A percentile compares a stretch with the other conserved stretches of the same genome.
Evolutionary conservation across 1,140 invertebrate species (phyloP).

Genomic region (Ceratitis capitata): DNA sequence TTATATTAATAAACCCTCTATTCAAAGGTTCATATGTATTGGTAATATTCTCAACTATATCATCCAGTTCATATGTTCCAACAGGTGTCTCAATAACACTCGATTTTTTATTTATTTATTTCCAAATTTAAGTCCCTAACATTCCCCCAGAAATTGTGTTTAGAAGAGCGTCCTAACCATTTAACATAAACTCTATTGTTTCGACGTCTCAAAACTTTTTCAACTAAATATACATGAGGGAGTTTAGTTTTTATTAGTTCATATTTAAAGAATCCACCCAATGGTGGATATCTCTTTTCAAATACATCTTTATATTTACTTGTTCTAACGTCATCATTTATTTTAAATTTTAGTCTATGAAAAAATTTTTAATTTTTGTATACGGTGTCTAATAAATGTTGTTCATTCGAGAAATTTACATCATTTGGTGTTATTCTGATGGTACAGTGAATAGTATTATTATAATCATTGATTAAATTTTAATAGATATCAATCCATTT

Average conservation of each 20-base stretch:
- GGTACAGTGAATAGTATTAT: too few species aligned
- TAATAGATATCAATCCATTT: too few species aligned
- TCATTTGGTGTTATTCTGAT: too few species aligned
- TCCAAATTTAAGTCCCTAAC: constrained; percentile 37
- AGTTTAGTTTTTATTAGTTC: constrained; percentile 57
- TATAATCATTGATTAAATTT: too few species aligned
- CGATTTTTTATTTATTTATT: constrained; percentile 28
- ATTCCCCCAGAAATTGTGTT: constrained; percentile 56
- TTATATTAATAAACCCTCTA: neutral
- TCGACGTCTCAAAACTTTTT: too few species aligned
- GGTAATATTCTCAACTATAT: constrained; percentile 54
- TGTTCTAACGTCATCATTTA: constrained; percentile 56
- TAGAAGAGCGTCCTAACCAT: constrained; percentile 56
- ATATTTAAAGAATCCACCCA: constrained; percentile 60
- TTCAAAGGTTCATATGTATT: neutral
- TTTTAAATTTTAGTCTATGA: constrained; percentile 44
- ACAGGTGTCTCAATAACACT: constrained; percentile 55
- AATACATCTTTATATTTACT: constrained; percentile 62
- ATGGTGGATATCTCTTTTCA: constrained; percentile 61
- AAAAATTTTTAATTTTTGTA: too few species aligned
- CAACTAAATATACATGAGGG: too few species aligned
- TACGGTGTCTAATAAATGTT: too few species aligned
- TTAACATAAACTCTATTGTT: constrained; percentile 59
- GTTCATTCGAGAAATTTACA: too few species aligned
- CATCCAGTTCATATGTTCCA: neutral